Percentiles rank a stretch among this genome's conserved stretches.
Conservation (phyloP, 2,797 vertebrate genomes). For the Apogon talboti region DNA sequence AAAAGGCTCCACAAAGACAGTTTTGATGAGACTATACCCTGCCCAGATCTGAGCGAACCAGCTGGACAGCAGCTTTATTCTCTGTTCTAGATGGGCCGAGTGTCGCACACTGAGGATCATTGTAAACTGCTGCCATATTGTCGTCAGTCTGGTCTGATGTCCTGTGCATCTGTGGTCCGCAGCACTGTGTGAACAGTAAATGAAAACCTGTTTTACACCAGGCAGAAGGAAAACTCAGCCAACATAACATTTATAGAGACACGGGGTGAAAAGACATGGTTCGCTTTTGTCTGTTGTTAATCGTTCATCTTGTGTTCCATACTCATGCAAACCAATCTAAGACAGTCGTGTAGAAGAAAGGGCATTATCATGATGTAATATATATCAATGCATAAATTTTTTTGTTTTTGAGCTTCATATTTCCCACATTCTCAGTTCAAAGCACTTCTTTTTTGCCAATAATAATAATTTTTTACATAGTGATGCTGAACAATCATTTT, state of each 20-base stretch:
- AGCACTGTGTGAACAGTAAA: constrained; percentile 1
- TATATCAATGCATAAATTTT: too few species aligned
- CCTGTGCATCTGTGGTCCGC: background rate
- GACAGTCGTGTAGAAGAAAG: too few species aligned
- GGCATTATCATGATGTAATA: too few species aligned
- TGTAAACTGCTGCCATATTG: constrained; percentile 2
- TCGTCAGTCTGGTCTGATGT: background rate
- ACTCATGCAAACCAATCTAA: too few species aligned
- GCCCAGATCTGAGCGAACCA: background rate
- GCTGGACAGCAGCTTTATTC: constrained; percentile 17
- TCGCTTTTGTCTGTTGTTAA: background rate
- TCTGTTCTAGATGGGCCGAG: background rate
- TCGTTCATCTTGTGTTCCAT: background rate
- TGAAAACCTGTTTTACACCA: background rate
- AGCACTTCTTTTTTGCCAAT: too few species aligned
- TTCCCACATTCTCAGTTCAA: too few species aligned
- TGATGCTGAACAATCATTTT: too few species aligned
- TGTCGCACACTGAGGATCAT: constrained; percentile 11
- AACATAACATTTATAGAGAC: background rate
- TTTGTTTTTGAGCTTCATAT: too few species aligned
- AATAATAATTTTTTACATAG: too few species aligned
- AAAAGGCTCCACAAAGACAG: constrained; percentile 10
- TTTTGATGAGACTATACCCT: background rate
- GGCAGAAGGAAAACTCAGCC: background rate
- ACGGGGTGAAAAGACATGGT: background rate